Evolutionary conservation across 2,113 vertebrate genomes (phyloP).

Genomic region (Nestor notabilis): DNA sequence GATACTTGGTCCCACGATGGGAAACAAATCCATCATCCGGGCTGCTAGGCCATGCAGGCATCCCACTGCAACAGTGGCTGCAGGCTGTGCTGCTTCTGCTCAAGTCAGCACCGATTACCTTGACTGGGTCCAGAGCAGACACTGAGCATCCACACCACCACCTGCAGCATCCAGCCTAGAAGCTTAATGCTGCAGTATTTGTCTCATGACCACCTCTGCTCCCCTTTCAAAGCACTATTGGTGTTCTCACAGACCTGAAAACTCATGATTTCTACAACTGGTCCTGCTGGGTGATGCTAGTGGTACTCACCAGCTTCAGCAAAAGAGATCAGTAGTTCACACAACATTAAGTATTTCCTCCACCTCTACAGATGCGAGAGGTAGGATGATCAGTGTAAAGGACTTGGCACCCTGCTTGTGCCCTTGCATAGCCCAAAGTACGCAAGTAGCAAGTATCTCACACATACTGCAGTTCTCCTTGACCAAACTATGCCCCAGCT

Average conservation of each 20-base stretch:
- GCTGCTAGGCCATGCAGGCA: neutral
- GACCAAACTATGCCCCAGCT: neutral
- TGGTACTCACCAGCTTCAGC: neutral
- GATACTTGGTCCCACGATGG: accelerated
- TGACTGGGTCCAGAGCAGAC: neutral
- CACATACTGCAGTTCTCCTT: neutral
- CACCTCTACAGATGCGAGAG: neutral
- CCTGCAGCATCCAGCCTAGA: neutral
- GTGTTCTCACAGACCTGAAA: neutral
- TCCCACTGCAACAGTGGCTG: accelerated
- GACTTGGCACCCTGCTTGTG: accelerated
- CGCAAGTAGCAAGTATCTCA: accelerated
- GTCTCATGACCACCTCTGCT: neutral
- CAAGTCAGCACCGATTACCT: neutral
- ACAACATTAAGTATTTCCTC: accelerated
- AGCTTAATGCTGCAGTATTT: neutral
- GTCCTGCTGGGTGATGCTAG: neutral
- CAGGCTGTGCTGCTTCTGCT: neutral
- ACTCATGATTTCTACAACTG: neutral
- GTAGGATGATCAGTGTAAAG: accelerated
- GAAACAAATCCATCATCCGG: neutral
- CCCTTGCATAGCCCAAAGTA: neutral
- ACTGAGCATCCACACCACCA: accelerated
- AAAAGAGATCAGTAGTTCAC: accelerated
- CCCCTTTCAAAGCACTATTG: neutral